Evolutionary conservation across 2,113 vertebrate species (phyloP), one percentile per base, ranked within the genome.

Genomic region (Bubo scandiacus): DNA sequence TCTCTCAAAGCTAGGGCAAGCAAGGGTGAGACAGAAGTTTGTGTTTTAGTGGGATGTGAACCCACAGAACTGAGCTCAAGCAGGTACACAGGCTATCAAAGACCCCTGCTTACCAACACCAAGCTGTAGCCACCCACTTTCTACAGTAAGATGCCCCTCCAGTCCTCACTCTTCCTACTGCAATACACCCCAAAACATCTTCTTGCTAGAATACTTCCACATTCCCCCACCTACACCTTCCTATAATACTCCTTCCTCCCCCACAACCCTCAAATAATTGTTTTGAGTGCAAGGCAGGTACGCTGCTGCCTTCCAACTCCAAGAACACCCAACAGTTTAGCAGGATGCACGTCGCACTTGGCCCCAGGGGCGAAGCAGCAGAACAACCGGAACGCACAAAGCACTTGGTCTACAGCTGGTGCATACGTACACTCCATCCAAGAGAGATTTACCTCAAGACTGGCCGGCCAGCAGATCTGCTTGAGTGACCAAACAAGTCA

Each of bases 381-480:
- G 58, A 58, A 52, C 15, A 34, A 32, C 9, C 32, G 11, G 42
- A 78, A 43, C 1, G 3, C 43, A 26, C 65, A 34, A 51, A 87
- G 32, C 63, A 57, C 77, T 54, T 20, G 21, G 26, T 38, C 52
- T 66, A 13, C 73, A 66, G 12, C 58, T 66, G 59, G 34, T 2
- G 0, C 1, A 1, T 29, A 36, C 21, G 4, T 2, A 59, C 11
- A 2, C 8, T 7, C 61, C 38, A 29, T 57, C 30, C 47, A n/a
- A 55, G 38, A 36, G 54, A 80, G 40, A 23, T 18, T 11, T 0
- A 22, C 26, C 40, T 75, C 77, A 42, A 34, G 32, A 34, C 38
- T 6, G 38, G 29, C 32, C 2, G 0, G 38, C 47, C 55, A 84
- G 42, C 38, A 19, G 43, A 52, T 23, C 45, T 11, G 22, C 18